phyloP scores from a whole-genome alignment of 1,140 invertebrate genomes.

The Macrocentrus cingulum region DNA sequence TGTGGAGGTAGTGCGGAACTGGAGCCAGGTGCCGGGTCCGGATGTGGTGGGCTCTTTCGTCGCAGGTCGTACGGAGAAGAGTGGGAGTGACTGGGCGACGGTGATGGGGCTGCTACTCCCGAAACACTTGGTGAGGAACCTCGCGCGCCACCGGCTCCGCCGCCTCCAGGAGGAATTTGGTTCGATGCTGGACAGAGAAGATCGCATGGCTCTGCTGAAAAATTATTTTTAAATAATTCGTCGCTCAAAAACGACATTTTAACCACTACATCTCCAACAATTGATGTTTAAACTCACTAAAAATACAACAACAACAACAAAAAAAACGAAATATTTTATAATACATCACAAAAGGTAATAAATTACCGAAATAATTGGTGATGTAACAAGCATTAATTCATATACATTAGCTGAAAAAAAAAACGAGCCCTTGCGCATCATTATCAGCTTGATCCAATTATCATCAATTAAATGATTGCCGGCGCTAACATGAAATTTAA shows the following conservation, averaged over 20 bases:
- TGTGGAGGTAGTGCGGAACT: slow-evolving; percentile 55
- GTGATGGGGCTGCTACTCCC: slow-evolving; percentile 54
- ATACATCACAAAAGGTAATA: too few relatives aligned
- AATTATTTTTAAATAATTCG: slow-evolving; percentile 6
- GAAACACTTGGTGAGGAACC: slow-evolving; percentile 56
- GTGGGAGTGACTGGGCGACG: slow-evolving; percentile 62
- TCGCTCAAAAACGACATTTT: neutral
- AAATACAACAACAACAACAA: too few relatives aligned
- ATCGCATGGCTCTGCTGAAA: slow-evolving; percentile 74
- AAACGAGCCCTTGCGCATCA: slow-evolving; percentile 4
- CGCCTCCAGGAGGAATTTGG: slow-evolving; percentile 64
- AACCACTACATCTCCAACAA: too few relatives aligned
- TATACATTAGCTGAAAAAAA: slow-evolving; percentile 13
- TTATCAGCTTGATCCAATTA: slow-evolving; percentile 17
- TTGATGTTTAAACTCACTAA: too few relatives aligned
- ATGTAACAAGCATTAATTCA: neutral
- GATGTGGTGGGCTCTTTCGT: slow-evolving; percentile 74
- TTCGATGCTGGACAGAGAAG: slow-evolving; percentile 68
- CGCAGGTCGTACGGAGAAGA: slow-evolving; percentile 84
- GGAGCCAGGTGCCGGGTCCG: slow-evolving; percentile 54
- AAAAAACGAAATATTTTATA: too few relatives aligned
- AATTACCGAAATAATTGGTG: too few relatives aligned
- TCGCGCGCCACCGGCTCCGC: slow-evolving; percentile 44
- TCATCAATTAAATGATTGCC: slow-evolving; percentile 11
- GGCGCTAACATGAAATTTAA: slow-evolving; percentile 7